A percentile compares a stretch with the other conserved stretches of the same genome.
phyloP scores from a whole-genome alignment of 2,888 invertebrate species.

The Meghimatium bilineatum region DNA sequence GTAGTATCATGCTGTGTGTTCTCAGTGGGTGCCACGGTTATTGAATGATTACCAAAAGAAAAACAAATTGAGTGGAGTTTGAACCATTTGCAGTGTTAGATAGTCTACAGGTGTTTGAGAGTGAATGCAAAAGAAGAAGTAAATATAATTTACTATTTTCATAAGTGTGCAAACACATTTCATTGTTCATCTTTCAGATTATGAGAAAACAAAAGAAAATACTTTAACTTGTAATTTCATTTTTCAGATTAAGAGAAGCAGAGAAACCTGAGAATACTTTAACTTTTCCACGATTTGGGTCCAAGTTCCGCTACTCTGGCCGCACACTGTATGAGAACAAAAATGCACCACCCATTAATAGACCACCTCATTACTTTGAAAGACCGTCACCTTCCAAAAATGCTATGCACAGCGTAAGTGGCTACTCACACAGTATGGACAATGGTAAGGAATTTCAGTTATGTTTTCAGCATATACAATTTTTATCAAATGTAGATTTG shows the following conservation, averaged over 20 bases:
- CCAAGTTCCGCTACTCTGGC: slow-evolving; percentile 96
- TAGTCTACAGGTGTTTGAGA: too few relatives aligned
- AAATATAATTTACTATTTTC: slow-evolving; percentile 41
- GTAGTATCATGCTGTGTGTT: too few relatives aligned
- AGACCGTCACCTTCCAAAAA: slow-evolving; percentile 48
- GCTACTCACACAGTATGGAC: slow-evolving; percentile 58
- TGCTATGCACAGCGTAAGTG: slow-evolving; percentile 39
- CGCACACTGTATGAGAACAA: slow-evolving; percentile 96
- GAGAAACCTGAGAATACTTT: slow-evolving; percentile 86
- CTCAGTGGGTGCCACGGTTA: too few relatives aligned
- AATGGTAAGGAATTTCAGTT: slow-evolving; percentile 48
- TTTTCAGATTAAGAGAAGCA: slow-evolving; percentile 88
- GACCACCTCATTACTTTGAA: slow-evolving; percentile 90
- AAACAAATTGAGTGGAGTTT: too few relatives aligned
- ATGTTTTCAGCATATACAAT: not conserved
- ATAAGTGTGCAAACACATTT: slow-evolving; percentile 81
- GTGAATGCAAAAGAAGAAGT: not conserved
- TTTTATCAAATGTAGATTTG: too few relatives aligned
- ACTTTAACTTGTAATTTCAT: not conserved
- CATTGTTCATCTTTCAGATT: slow-evolving; percentile 80
- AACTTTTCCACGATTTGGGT: slow-evolving; percentile 80
- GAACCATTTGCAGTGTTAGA: too few relatives aligned
- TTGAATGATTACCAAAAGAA: too few relatives aligned
- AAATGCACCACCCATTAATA: slow-evolving; percentile 85
- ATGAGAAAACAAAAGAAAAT: slow-evolving; percentile 83